Evolutionary conservation across 2,888 invertebrate species (phyloP), one percentile per base, ranked within the genome.

Genomic region (Hylaea fasciaria): DNA sequence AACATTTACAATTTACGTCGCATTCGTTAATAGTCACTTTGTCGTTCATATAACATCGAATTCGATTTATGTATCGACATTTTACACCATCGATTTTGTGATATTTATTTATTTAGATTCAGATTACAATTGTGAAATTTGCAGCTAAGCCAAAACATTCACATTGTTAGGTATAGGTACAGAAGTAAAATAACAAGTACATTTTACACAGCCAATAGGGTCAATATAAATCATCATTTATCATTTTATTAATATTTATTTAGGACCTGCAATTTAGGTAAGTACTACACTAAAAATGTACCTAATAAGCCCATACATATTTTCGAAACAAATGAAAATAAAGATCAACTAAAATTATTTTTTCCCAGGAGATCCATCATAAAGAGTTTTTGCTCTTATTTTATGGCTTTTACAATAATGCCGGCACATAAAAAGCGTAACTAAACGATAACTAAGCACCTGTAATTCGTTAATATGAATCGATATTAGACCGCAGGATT

Each of bases 391-490:
- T 70, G 68, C 63, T 68, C 63, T 62, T 52, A 64, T 68, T 68
- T 66, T 57, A 70, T 64, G 57, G 67, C 59, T 48, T 64, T 66
- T 69, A 64, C 59, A 67, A 68, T 66, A 62, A 61, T 60, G 22
- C 44, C 50, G 64, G 54, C 49, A 37, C 64, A 67, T 71, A 74
- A 77, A 72, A 72, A 73, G 70, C 69, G 68, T 76, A 62, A 57
- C 72, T 73, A 74, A 81, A 77, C 75, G 69, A 68, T 73, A 72
- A 73, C 73, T 73, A 76, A 80, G 72, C 72, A 71, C 69, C 65
- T 61, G 66, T 74, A 77, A 77, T 77, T 77, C 61, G 69, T 65
- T 71, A 76, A 77, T 80, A 71, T 70, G 65, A 62, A 78, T 78
- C 76, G 65, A 66, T 71, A 70, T 73, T 73, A 71, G 69, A 73